Evolutionary conservation across 1,140 invertebrate species (phyloP).

Genomic region (Hetaerina americana): DNA sequence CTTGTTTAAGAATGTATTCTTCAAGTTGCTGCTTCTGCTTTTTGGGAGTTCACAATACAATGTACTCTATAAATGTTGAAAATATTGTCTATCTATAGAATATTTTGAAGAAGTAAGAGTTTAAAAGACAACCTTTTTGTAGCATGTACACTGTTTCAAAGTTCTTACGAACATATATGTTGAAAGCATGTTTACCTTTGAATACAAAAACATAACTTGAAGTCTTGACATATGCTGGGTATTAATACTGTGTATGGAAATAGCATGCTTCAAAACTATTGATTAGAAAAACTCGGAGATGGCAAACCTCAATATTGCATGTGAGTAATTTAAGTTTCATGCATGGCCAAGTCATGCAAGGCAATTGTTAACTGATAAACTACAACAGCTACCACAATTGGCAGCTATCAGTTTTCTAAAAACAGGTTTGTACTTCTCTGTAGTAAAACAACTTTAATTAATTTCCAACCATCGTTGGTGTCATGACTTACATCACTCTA

Average conservation of each 20-base stretch:
- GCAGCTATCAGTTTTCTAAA: not conserved
- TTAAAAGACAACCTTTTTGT: not conserved
- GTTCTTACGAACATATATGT: not conserved
- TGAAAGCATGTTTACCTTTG: not conserved
- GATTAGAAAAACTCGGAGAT: not conserved
- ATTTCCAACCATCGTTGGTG: not conserved
- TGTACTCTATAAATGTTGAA: not conserved
- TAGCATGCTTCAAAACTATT: not conserved
- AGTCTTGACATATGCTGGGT: too few relatives aligned
- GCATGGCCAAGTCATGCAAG: not conserved
- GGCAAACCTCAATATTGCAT: not conserved
- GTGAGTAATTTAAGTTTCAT: not conserved
- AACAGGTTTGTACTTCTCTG: not conserved
- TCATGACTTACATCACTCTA: not conserved
- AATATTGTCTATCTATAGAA: not conserved
- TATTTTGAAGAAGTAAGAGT: not conserved
- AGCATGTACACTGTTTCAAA: not conserved
- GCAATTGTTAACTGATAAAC: not conserved
- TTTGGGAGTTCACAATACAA: not conserved
- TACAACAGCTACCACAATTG: not conserved
- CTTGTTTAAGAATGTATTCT: not conserved
- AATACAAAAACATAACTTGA: not conserved
- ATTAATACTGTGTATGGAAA: not conserved
- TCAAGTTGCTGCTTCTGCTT: not conserved
- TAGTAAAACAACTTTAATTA: not conserved